Conservation (phyloP, 2,113 vertebrate species). For the Melanotaenia duboulayi region DNA sequence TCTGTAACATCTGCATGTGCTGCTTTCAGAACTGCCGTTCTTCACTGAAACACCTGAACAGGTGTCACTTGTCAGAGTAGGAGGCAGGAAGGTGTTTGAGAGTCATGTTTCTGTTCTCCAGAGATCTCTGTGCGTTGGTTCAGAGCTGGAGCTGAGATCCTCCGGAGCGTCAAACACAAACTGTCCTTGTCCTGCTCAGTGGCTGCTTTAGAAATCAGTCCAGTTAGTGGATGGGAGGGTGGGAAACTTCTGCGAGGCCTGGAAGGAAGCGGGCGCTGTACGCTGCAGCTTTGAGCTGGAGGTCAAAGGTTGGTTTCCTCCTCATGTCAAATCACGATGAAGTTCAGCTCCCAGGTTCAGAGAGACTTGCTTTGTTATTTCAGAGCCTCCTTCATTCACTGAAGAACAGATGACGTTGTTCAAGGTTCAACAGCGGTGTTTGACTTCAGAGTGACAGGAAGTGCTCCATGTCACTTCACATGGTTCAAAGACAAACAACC, state of each 20-base stretch:
- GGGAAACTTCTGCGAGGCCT: constrained; percentile 90
- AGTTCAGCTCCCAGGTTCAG: neutral
- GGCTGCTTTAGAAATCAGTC: constrained; percentile 84
- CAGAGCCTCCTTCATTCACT: constrained; percentile 89
- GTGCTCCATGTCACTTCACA: constrained; percentile 87
- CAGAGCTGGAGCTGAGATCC: constrained; percentile 88
- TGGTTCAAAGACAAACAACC: constrained; percentile 91
- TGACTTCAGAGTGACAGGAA: constrained; percentile 87
- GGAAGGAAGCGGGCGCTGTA: constrained; percentile 90
- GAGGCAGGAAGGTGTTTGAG: constrained; percentile 87
- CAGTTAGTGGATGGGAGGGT: constrained; percentile 84
- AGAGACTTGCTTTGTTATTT: constrained; percentile 56
- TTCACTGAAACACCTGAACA: constrained; percentile 90
- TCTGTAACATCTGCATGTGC: constrained; percentile 7
- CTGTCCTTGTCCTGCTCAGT: constrained; percentile 86
- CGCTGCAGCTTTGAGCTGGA: constrained; percentile 88
- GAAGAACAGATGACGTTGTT: constrained; percentile 86
- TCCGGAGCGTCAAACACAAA: constrained; percentile 81
- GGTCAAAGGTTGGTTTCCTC: constrained; percentile 90
- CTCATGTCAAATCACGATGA: neutral
- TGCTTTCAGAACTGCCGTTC: constrained; percentile 87
- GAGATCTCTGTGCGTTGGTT: constrained; percentile 90
- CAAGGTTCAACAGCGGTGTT: constrained; percentile 86
- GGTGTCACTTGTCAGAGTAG: constrained; percentile 85
- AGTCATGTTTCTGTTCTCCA: constrained; percentile 88